Conservation (phyloP, 2,797 vertebrate genomes). For the Smutsia gigantea region DNA sequence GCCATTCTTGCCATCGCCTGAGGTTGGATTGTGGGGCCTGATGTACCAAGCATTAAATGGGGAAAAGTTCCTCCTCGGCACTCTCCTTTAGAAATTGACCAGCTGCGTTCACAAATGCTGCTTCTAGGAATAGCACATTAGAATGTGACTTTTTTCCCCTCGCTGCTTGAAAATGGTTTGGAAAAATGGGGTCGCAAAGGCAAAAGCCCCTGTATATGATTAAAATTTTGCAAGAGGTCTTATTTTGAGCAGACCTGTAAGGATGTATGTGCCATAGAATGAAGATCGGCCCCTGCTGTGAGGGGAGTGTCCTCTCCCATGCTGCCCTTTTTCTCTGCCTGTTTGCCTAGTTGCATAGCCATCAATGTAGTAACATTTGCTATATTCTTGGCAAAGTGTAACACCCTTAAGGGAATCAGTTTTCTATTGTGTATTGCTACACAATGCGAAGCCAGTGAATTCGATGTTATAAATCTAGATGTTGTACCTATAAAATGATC, state of each 20-base stretch:
- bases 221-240: neutral
- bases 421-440: conserved; percentile 55
- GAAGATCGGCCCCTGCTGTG: neutral
- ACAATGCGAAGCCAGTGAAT: conserved; percentile 83
- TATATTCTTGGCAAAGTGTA: neutral
- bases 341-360: neutral
- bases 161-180: neutral
- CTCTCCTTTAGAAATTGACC: rapidly evolving
- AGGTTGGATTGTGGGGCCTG: rapidly evolving
- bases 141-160: neutral
- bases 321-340: neutral
- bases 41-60: too few species aligned
- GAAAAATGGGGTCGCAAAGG: neutral
- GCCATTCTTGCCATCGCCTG: rapidly evolving
- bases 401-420: conserved; percentile 13
- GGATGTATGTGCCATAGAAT: neutral
- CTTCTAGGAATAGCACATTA: neutral
- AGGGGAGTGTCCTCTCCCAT: conserved; percentile 12
- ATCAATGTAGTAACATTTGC: conserved; percentile 40
- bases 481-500: conserved; percentile 88
- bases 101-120: neutral
- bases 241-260: rapidly evolving
- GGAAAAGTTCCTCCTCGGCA: neutral
- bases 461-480: conserved; percentile 91
- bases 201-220: rapidly evolving